Evolutionary conservation across 2,888 invertebrate genomes (phyloP), one percentile per base, ranked within the genome.

Genomic region (Lacanobia wlatinum): DNA sequence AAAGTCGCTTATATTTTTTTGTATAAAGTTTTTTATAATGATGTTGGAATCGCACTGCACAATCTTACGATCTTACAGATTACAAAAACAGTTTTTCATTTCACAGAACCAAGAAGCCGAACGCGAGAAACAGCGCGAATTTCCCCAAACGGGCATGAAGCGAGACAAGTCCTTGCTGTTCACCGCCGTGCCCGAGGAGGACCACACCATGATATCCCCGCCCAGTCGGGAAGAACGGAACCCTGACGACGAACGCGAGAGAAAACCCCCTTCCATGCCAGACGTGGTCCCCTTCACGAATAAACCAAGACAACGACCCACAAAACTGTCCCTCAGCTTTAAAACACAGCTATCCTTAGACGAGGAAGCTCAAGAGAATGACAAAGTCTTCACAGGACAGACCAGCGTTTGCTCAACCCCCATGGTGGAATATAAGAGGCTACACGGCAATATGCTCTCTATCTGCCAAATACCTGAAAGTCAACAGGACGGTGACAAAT

Each of bases 171-270:
- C 98, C 0, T 92, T 98, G 4, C 97, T 98, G 48, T 98, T 98
- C 88, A 98, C 98, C 0, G 98, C 98, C 7, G 98, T 98, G 65
- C 98, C 98, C 2, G 98, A 98, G 94, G 98, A 98, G 89, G 97
- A 97, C 82, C 96, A 96, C 90, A 93, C 89, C 28, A 94, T 96
- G 93, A 96, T 95, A 78, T 96, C 96, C 0, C 96, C 96, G 0
- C 96, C 96, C 0, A 93, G 88, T 82, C 87, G 87, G 65, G 94
- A 93, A 14, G 91, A 92, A 23, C 84, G 81, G 34, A 82, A 89
- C 9, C 63, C 83, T 6, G 86, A 88, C 50, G 85, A 89, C 65
- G 88, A 89, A 48, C 82, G 91, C 58, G 88, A 89, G 53, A 83
- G 91, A 58, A 93, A 94, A 75, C 90, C 87, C 0, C 90, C 93